These are phyloP conservation scores for Lonchura striata DNA, from an alignment of 2,113 vertebrate species.

Conservation along the genomic window DNA sequence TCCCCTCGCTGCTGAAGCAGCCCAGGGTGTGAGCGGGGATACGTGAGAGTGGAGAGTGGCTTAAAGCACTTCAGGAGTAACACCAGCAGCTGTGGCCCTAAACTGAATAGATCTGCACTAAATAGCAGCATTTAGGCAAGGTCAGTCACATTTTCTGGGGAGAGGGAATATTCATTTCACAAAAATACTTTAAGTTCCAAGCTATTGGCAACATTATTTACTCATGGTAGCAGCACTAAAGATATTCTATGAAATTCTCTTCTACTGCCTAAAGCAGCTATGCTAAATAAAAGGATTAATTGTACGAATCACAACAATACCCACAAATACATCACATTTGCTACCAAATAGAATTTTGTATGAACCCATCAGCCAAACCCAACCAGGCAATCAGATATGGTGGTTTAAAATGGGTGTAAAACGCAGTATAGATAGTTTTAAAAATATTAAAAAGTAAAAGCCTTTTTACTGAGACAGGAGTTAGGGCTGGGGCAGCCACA, in stretches of 20 bases:
- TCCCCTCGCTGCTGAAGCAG: fast-evolving
- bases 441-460: background rate
- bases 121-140: background rate
- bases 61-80: background rate
- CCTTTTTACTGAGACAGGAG: background rate
- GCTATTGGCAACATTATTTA: background rate
- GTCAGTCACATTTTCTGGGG: background rate
- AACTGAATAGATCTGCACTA: background rate
- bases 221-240: background rate
- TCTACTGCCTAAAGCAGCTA: background rate
- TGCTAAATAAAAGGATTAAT: background rate
- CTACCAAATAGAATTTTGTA: background rate
- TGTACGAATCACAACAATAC: background rate
- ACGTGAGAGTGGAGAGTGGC: fast-evolving
- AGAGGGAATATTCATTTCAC: background rate
- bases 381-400: background rate
- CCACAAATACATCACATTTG: background rate
- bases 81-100: background rate
- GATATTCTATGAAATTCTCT: background rate
- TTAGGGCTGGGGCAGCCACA: background rate
- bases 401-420: background rate
- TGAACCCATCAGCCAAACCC: background rate
- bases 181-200: background rate
- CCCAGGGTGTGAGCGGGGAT: fast-evolving
- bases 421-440: background rate